Percentiles rank a stretch among this genome's conserved stretches.
Conservation (phyloP, 2,888 invertebrate genomes). For the Pachycephus smyrnensis region DNA sequence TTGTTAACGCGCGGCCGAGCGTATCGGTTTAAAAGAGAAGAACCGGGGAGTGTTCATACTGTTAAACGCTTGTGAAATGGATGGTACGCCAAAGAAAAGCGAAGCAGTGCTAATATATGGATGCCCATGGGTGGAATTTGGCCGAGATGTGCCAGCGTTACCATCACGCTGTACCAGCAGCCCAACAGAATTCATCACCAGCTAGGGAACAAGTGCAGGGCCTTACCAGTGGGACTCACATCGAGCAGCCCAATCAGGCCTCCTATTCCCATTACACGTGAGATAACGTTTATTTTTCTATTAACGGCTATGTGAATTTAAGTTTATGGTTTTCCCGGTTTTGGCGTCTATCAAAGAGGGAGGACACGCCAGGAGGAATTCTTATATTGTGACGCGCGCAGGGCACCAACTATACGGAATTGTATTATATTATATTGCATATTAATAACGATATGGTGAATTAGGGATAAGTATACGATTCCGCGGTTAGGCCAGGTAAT, state of each 20-base stretch:
- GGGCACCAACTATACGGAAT: slow-evolving; percentile 27
- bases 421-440: slow-evolving; percentile 46
- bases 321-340: neutral
- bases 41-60: slow-evolving; percentile 34
- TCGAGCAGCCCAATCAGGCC: slow-evolving; percentile 60
- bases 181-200: slow-evolving; percentile 59
- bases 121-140: slow-evolving; percentile 68
- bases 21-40: slow-evolving; percentile 21
- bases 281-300: slow-evolving; percentile 37
- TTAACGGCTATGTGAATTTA: neutral
- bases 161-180: slow-evolving; percentile 63
- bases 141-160: slow-evolving; percentile 68
- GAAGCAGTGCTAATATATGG: slow-evolving; percentile 65
- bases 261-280: slow-evolving; percentile 66
- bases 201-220: slow-evolving; percentile 63
- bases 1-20: slow-evolving; percentile 7
- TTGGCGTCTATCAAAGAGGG: neutral
- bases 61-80: slow-evolving; percentile 61
- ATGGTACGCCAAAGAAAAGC: slow-evolving; percentile 62
- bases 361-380: neutral
- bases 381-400: slow-evolving; percentile 32
- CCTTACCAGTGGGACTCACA: slow-evolving; percentile 57
- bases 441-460: slow-evolving; percentile 63
- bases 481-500: slow-evolving; percentile 57
- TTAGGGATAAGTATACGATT: slow-evolving; percentile 65